These are phyloP conservation scores for Ctenomys sociabilis DNA, from an alignment of 2,113 vertebrate species.

Conservation along the genomic window DNA sequence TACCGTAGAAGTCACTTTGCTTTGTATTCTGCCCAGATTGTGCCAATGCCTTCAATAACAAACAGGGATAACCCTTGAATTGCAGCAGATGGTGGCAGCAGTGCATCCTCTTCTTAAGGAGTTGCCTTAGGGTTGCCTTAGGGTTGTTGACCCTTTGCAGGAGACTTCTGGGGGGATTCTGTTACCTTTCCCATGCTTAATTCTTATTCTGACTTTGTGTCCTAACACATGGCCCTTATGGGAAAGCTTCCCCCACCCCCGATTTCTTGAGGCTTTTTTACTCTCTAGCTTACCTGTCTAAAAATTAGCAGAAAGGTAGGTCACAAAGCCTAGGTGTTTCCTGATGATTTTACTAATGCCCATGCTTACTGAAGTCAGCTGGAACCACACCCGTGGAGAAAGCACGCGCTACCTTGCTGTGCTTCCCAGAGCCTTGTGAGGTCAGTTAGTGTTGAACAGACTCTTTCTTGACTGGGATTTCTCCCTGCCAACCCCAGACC, in stretches of 20 bases:
- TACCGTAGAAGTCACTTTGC: not conserved
- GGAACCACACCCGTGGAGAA: not conserved
- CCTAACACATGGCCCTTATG: not conserved
- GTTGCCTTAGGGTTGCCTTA: no score
- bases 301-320: conserved; percentile 42
- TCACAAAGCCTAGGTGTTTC: not conserved
- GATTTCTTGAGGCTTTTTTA: not conserved
- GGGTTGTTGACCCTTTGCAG: not conserved
- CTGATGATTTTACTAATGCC: conserved; percentile 16
- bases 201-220: not conserved
- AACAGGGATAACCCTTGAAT: not conserved
- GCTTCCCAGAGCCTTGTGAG: conserved; percentile 23
- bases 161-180: not conserved
- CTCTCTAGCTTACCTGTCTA: not conserved
- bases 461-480: not conserved
- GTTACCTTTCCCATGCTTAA: not conserved
- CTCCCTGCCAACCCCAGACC: no score
- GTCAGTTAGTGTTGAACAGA: conserved; percentile 38
- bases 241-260: not conserved
- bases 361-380: not conserved
- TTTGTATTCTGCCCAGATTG: not conserved
- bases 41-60: not conserved
- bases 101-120: not conserved
- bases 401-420: not conserved
- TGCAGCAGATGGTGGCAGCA: not conserved